phyloP scores from a whole-genome alignment of 92 coral and sea anemone species.

The Porites evermanni region DNA sequence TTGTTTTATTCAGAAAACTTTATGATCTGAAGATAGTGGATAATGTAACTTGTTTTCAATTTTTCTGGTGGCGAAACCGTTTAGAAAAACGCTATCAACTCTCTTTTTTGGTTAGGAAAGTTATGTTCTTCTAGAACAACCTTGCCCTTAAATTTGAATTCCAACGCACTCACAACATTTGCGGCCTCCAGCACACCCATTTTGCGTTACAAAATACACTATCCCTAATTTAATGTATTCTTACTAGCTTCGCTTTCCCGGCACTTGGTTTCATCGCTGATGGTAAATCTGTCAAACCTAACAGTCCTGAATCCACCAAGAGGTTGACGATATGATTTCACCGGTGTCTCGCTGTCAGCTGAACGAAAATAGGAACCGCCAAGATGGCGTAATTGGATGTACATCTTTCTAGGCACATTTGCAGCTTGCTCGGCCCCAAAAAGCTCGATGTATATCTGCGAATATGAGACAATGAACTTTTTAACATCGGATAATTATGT shows the following conservation, averaged over 20 bases:
- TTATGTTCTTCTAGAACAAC: too few relatives aligned
- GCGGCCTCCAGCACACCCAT: too few relatives aligned
- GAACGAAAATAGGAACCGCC: slow-evolving; percentile 2
- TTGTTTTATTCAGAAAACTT: not conserved
- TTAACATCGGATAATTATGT: not conserved
- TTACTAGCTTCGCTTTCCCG: too few relatives aligned
- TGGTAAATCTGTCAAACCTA: not conserved
- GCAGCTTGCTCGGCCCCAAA: not conserved
- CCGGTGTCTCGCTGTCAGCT: not conserved
- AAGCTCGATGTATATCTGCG: slow-evolving; percentile 1
- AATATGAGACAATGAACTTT: not conserved
- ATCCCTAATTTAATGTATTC: too few relatives aligned
- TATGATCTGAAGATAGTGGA: too few relatives aligned
- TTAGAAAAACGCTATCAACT: too few relatives aligned
- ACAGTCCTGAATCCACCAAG: not conserved
- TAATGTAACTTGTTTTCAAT: too few relatives aligned
- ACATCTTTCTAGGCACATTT: not conserved
- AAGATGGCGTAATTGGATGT: not conserved
- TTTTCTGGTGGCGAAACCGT: too few relatives aligned
- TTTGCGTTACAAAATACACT: too few relatives aligned
- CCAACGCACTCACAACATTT: too few relatives aligned
- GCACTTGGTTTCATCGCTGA: not conserved
- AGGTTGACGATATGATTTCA: slow-evolving; percentile 1
- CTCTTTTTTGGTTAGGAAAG: too few relatives aligned
- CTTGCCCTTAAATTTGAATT: too few relatives aligned